Evolutionary conservation across 2,888 invertebrate genomes (phyloP), one percentile per base, ranked within the genome.

Genomic region (Leucoptera coffeella): DNA sequence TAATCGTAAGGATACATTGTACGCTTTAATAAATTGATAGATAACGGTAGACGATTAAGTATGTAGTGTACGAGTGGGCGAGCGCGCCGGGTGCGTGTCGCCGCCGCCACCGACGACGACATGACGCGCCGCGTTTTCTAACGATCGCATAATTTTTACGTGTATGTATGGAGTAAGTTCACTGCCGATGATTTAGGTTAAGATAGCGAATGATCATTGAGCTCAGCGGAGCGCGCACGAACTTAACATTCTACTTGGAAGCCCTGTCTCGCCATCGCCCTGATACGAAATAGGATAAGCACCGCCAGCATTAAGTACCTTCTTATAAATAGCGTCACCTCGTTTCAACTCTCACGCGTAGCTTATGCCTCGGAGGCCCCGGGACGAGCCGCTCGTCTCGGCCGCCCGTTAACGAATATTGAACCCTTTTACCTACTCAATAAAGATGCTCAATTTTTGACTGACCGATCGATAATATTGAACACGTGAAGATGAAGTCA

Each of bases 11-110:
- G 50, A 67, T 65, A 67, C 55, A 67, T 62, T 65, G 62, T 69
- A 69, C 69, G 69, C 69, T 67, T 69, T 69, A 69, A 57, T 62
- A 67, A 64, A 62, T 64, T 59, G 53, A 50, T 37, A 55, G 58
- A 64, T 62, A 4, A 49, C 64, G 62, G 57, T 62, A 64, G 61
- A 45, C 22, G 12, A 10, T 13, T 22, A 20, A 22, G 29, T 25
- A 22, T 22, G 26, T 25, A 22, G 26, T 43, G 42, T 54, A 50
- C 50, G 51, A 50, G 54, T 52, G 57, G 54, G 59, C 47, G 47
- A 6, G 23, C 6, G 12, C 8, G 12, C 22, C n/a, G 54, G 52
- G 57, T 54, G 59, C 47, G 47, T 4, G 22, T 10, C 22, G 10
- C 22, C 10, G 22, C 10, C 22, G 22, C 22, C 22, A 11, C 22